phyloP scores from a whole-genome alignment of 2,888 invertebrate genomes.

The Drosophila melanosoma region DNA sequence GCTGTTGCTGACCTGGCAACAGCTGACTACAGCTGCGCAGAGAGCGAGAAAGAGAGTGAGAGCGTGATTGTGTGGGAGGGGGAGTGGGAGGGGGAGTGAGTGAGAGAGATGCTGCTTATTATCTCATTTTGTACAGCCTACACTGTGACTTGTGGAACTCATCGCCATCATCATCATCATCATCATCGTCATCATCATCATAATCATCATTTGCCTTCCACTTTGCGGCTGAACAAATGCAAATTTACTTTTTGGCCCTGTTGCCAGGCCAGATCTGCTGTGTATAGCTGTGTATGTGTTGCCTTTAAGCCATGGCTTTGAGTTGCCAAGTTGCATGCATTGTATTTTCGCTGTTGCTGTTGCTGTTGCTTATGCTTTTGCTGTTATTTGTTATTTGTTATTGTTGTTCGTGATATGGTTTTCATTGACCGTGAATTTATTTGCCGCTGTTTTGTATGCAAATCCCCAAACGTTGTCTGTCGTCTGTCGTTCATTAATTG shows the following conservation, averaged over 20 bases:
- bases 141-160: constrained; percentile 28
- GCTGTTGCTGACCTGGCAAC: constrained; percentile 76
- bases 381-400: constrained; percentile 20
- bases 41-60: constrained; percentile 16
- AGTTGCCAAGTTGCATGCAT: constrained; percentile 23
- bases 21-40: constrained; percentile 57
- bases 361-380: constrained; percentile 9
- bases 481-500: constrained; percentile 53
- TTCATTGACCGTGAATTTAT: constrained; percentile 75
- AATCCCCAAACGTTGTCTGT: constrained; percentile 40
- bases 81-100: neutral
- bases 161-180: constrained; percentile 1
- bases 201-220: constrained; percentile 39
- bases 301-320: constrained; percentile 23
- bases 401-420: constrained; percentile 52
- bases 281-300: constrained; percentile 7
- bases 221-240: constrained; percentile 58
- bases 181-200: constrained; percentile 26
- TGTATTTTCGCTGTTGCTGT: constrained; percentile 33
- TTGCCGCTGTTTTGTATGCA: constrained; percentile 58
- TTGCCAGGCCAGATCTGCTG: constrained; percentile 61
- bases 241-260: constrained; percentile 60
- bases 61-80: neutral
- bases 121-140: constrained; percentile 70
- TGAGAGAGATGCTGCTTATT: constrained; percentile 31